Base-by-base conservation (phyloP, 2,888 invertebrate species). In the Alloplasta piceator region DNA sequence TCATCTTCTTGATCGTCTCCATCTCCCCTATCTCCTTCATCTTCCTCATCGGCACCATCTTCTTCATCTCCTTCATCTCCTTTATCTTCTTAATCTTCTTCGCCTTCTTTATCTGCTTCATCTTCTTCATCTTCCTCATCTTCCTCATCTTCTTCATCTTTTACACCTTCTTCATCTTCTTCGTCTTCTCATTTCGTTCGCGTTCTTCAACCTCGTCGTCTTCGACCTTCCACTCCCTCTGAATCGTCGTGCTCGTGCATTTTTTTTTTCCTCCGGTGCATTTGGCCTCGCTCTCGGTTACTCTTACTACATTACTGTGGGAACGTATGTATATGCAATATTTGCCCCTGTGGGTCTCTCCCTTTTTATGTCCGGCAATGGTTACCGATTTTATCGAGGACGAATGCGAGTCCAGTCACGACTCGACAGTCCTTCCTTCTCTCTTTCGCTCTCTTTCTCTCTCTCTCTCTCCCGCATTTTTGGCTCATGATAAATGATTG, bases 311-410 rank as follows among this genome's bases (percentile, higher is more conserved):
- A 56, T 14, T 60, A 72, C 61, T 52, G 39, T 46, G 52, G 38
- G 26, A 66, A 46, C 56, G 55, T 58, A 36, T 73, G 38, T 64
- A 50, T 36, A 52, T 52, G 63, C 64, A 26, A 14, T 63, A 9
- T 64, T 43, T 55, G 68, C 66, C 77, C 63, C 70, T 66, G 70
- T 66, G 7, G 6, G 12, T 70, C 38, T 60, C 58, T 70, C 58
- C 10, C 38, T 63, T 36, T 72, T 50, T 48, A 14, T 55, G 52
- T 55, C 41, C 60, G 52, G 73, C 56, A 66, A 74, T 66, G 58
- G 58, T 67, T 66, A 75, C 39, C 74, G 81, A 81, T 81, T 78
- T 81, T 78, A 81, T 81, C 81, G 78, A 81, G 77, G 78, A 81
- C 78, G 77, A 78, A 78, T 78, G 73, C 73, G 70, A 74, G 52